phyloP scores from a whole-genome alignment of 2,888 invertebrate genomes.

The Perdita meconis region DNA sequence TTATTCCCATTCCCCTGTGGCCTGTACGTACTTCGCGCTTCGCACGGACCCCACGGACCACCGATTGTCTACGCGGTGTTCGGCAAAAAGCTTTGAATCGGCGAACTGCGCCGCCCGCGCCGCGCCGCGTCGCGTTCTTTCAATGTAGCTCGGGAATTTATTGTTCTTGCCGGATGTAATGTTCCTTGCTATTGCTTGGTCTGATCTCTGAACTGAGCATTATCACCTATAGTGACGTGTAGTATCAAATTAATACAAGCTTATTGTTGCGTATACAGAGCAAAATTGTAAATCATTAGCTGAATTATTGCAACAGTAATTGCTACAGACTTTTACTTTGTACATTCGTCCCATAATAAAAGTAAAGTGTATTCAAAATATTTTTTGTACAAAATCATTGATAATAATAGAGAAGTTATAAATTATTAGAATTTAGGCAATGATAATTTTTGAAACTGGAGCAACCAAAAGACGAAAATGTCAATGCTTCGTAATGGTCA shows the following conservation, averaged over 20 bases:
- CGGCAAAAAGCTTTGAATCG: constrained; percentile 20
- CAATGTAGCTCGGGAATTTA: constrained; percentile 4
- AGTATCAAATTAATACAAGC: not conserved
- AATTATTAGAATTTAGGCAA: too few species aligned
- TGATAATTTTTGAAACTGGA: too few species aligned
- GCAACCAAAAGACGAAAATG: too few species aligned
- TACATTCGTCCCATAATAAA: too few species aligned
- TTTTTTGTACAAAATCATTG: too few species aligned
- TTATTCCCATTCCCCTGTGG: constrained; percentile 70
- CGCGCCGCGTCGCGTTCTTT: constrained; percentile 14
- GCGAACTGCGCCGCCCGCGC: constrained; percentile 12
- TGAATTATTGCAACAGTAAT: too few species aligned
- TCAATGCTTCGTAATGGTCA: too few species aligned
- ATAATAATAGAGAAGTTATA: too few species aligned
- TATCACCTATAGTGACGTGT: not conserved
- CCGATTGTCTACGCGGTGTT: constrained; percentile 10
- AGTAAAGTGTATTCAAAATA: too few species aligned
- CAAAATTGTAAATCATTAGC: too few species aligned
- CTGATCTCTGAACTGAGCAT: not conserved
- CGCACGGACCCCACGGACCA: not conserved
- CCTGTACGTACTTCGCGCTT: constrained; percentile 24
- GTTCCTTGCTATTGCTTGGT: not conserved
- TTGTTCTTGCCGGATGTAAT: not conserved
- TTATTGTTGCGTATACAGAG: too few species aligned
- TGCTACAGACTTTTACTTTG: too few species aligned